phyloP scores from a whole-genome alignment of 2,113 vertebrate species.

The Dicrurus megarhynchus region DNA sequence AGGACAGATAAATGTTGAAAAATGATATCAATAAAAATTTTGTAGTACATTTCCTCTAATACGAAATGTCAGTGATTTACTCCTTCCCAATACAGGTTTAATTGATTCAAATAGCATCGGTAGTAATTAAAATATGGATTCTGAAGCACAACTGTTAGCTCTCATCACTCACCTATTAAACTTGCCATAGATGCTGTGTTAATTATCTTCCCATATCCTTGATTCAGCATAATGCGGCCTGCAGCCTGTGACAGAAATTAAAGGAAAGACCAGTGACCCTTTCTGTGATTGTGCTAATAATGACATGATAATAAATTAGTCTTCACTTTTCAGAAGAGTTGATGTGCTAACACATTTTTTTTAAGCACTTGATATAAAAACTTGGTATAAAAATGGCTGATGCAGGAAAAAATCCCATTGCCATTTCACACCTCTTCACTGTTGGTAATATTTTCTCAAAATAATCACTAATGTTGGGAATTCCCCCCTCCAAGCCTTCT shows the following conservation, averaged over 20 bases:
- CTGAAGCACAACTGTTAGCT: conserved; percentile 74
- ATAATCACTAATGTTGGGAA: background rate
- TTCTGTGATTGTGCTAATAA: conserved; percentile 83
- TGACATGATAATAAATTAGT: conserved; percentile 83
- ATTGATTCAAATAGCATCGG: conserved; percentile 63
- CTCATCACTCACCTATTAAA: conserved; percentile 96
- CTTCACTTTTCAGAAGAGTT: conserved; percentile 80
- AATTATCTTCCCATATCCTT: conserved; percentile 95
- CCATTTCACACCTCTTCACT: background rate
- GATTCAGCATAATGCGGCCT: conserved; percentile 91
- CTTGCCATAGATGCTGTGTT: conserved; percentile 93
- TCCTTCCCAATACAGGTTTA: conserved; percentile 67
- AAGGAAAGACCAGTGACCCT: conserved; percentile 81
- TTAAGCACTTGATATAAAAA: conserved; percentile 66
- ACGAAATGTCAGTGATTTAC: conserved; percentile 70
- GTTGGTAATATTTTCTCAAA: background rate
- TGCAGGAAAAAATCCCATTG: conserved; percentile 18
- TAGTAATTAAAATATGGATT: conserved; percentile 81
- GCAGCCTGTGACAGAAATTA: conserved; percentile 88
- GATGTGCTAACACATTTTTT: conserved; percentile 65
- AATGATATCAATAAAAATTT: conserved; percentile 71
- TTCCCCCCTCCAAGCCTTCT: background rate
- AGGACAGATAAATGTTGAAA: conserved; percentile 70
- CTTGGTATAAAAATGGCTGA: conserved; percentile 62
- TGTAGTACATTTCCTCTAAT: conserved; percentile 72